Evolutionary conservation across 2,888 invertebrate genomes (phyloP), one percentile per base, ranked within the genome.

Genomic region (Tetragonisca angustula): DNA sequence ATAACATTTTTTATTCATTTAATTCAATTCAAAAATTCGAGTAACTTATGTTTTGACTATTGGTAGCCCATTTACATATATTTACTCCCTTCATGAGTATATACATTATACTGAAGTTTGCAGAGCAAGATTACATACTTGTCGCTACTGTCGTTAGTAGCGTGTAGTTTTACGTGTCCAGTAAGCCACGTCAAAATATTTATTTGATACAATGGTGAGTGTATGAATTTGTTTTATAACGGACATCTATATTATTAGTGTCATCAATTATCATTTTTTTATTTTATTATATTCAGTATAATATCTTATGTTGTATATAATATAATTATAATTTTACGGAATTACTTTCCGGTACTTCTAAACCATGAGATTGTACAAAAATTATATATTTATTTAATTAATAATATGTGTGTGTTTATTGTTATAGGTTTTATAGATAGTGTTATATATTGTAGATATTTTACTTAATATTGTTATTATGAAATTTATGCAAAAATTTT

Each of bases 161-260:
- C 9, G 61, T 79, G 49, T 59, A 59, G 43, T 13, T 74, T 71
- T 84, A 78, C 74, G 76, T 79, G 69, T 84, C 17, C 62, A 43
- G 21, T 56, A 36, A 86, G 79, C 79, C 82, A 87, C 88, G 88
- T 85, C 74, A 75, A 88, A 77, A 76, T 68, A 77, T 76, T 69
- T 67, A 69, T 50, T 75, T 68, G 24, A 71, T 61, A 87, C 73
- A 78, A 87, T 87, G 87, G 87, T 76, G 62, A 79, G 80, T 85
- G 32, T n/a, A 61, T 43, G 43, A 24, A 17, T 70, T 79, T 27
- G 4, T 36, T 81, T 27, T 27, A 59, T 54, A 24, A 2, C 5
- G 15, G 17, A 24, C 5, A 54, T 50, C 27, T 32, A 49, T 19
- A 2, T 62, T 0, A 27, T n/a, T 71, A 61, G 76, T 36, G 6